These are phyloP conservation scores for Aphodius granarius DNA, from an alignment of 2,888 invertebrate genomes.

Conservation along the genomic window DNA sequence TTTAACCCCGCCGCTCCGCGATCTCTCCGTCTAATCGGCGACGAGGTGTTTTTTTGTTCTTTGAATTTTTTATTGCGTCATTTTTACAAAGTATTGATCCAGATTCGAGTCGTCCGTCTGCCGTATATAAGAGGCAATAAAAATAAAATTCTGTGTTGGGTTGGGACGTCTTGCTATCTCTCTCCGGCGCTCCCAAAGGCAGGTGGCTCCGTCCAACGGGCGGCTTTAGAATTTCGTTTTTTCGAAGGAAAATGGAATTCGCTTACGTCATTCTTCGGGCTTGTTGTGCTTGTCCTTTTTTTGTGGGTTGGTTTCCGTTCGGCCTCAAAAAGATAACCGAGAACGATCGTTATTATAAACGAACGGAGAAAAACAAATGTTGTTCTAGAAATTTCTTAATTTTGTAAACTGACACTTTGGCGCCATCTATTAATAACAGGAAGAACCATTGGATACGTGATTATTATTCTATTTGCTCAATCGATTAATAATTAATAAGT, in stretches of 20 bases:
- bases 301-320: background rate
- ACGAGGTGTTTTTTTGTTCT: background rate
- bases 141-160: background rate
- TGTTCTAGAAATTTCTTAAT: too few species aligned
- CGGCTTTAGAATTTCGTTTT: background rate
- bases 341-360: background rate
- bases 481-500: too few species aligned
- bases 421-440: background rate
- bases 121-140: background rate
- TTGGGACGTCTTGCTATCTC: background rate
- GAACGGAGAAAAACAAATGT: background rate
- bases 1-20: background rate
- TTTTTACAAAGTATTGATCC: background rate
- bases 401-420: background rate
- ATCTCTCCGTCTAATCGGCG: too few species aligned
- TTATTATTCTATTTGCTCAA: too few species aligned
- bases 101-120: background rate
- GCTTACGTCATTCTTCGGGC: background rate
- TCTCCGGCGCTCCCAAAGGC: background rate
- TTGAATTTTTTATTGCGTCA: background rate
- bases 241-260: background rate
- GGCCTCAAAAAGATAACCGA: background rate
- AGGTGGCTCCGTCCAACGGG: background rate
- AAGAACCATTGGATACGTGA: too few species aligned
- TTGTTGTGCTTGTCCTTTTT: too few species aligned